Evolutionary conservation across 2,888 invertebrate genomes (phyloP), one percentile per base, ranked within the genome.

Genomic region (Diarsia mendica): DNA sequence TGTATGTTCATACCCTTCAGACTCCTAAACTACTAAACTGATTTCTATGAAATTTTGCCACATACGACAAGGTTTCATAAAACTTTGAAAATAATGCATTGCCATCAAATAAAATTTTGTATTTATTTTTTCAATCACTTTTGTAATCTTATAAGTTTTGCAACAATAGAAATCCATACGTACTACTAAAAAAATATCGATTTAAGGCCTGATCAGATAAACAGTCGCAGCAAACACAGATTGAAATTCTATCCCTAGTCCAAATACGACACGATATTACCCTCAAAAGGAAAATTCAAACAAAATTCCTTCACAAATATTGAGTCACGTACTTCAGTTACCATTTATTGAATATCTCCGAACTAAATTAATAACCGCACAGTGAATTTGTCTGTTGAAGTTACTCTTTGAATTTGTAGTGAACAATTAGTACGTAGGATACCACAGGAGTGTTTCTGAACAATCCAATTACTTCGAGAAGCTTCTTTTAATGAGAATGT

Each of bases 311-410:
- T 53, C 4, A 15, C 64, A 64, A 79, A 79, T 79, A 79, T 79
- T 79, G 63, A 58, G n/a, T 6, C 23, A 46, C 39, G 51, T 39
- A 15, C 23, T 48, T 5, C 60, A 79, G 49, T 33, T 53, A 64
- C 46, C 46, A 46, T 65, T 68, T 53, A 79, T 68, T 68, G 15
- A 66, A 80, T 66, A 80, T 49, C 60, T 67, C 44, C 46, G 51
- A 75, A 80, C 66, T 67, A 51, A 79, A 63, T 80, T 63, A 75
- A 75, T 79, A 75, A 61, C 33, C 53, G 9, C 55, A 20, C 66
- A 13, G 70, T 75, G 18, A 67, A 68, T 74, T 65, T 8, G 23
- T 61, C 44, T 55, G 48, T 63, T 51, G 66, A 67, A 80, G 51
- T 58, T 66, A 63, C 55, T 44, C n/a, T 72, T 53, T 49, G 49